Evolutionary conservation across 2,113 vertebrate genomes (phyloP).

Genomic region (Nipponia nippon): DNA sequence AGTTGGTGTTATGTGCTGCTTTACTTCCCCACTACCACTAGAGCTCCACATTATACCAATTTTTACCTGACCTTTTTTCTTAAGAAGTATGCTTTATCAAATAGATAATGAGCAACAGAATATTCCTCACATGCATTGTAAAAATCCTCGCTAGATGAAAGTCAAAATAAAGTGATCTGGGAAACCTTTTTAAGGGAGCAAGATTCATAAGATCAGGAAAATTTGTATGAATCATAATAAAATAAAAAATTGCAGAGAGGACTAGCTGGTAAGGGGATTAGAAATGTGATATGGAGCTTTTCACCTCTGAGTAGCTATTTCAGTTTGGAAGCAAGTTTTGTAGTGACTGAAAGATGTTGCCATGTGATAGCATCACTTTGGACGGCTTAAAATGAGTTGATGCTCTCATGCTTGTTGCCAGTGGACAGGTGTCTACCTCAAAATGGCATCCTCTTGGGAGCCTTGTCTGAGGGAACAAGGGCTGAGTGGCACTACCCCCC

Average conservation of each 20-base stretch:
- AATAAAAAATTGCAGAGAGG: not conserved
- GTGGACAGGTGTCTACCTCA: slow-evolving; percentile 6
- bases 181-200: not conserved
- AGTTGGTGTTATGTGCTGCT: not conserved
- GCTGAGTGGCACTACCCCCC: not conserved
- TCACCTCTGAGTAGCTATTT: slow-evolving; percentile 16
- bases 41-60: slow-evolving; percentile 70
- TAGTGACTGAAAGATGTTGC: slow-evolving; percentile 1
- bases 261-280: not conserved
- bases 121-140: not conserved
- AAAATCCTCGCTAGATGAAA: not conserved
- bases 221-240: not conserved
- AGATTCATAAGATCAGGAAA: not conserved
- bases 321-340: slow-evolving; percentile 5
- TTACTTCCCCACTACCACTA: slow-evolving; percentile 66
- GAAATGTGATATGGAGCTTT: not conserved
- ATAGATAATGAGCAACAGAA: not conserved
- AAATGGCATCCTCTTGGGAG: not conserved
- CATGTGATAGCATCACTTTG: not conserved
- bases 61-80: slow-evolving; percentile 30
- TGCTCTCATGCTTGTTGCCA: not conserved
- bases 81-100: not conserved
- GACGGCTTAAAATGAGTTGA: not conserved
- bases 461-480: not conserved
- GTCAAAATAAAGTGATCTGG: not conserved